A percentile compares a stretch with the other conserved stretches of the same genome.
phyloP scores from a whole-genome alignment of 1,140 invertebrate genomes.

The Pseudomyrmex dendroicus region DNA sequence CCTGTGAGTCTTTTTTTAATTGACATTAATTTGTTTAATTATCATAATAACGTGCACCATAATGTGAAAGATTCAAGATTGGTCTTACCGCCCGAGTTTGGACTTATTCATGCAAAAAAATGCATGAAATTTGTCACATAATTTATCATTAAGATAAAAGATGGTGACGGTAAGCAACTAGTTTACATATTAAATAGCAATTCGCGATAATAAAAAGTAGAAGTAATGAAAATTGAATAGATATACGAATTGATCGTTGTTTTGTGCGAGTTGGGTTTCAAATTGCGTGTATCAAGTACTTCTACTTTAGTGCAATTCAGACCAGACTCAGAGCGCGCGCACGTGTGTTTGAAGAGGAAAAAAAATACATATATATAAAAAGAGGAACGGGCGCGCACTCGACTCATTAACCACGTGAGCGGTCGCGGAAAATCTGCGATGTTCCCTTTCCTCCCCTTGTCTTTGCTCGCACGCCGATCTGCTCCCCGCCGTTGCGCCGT shows the following conservation, averaged over 20 bases:
- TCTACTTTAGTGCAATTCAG: constrained; percentile 1
- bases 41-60: neutral
- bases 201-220: neutral
- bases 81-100: too few relatives aligned
- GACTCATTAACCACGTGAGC: constrained; percentile 23
- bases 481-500: constrained; percentile 38
- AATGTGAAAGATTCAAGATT: neutral
- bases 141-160: neutral
- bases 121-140: neutral
- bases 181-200: neutral
- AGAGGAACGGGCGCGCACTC: neutral
- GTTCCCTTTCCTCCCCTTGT: neutral
- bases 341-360: neutral
- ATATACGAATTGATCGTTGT: neutral
- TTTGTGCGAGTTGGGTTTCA: neutral
- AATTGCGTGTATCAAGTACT: neutral
- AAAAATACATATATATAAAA: neutral
- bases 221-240: neutral
- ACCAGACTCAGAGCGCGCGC: neutral
- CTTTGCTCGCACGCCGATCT: constrained; percentile 14
- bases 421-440: constrained; percentile 20
- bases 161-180: neutral
- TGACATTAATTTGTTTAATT: neutral
- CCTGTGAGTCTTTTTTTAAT: constrained; percentile 88
- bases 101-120: neutral